Base-by-base conservation (phyloP, 2,113 vertebrate species). In the Dipodomys merriami region DNA sequence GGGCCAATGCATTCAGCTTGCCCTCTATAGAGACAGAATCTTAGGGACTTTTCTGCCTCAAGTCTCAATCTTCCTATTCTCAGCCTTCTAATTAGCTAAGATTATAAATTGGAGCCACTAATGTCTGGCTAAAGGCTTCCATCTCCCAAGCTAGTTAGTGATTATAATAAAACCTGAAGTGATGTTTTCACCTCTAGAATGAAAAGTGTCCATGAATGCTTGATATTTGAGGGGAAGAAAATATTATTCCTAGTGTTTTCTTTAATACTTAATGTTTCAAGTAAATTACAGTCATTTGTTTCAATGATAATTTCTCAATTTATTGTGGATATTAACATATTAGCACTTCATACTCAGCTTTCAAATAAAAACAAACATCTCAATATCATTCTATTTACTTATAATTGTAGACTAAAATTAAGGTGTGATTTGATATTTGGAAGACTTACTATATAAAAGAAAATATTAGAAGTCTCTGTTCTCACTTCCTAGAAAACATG, bases 251-350 rank as follows among this genome's bases (percentile, higher is more conserved):
- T 83, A 86, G 8, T n/a, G 57, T 46, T 88, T 88, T 62, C 7
- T 65, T 88, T 71, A 72, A 2, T 91, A 93, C 12, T 88, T 81
- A 83, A 49, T 80, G 82, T 88, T 83, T 91, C 44, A 68, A 33
- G 62, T 76, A 88, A 85, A 88, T 77, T 91, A 62, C 16, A 93
- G 77, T 57, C 12, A 46, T 90, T 81, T 88, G 6, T 69, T 91
- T 95, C 49, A 83, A 83, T 72, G 7, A 86, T 83, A 44, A 46
- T 27, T 22, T 89, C 91, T 18, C 72, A 20, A 35, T 73, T 83
- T 85, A 6, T 77, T 86, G 29, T 6, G 81, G 22, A 69, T 89
- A 12, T 82, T 89, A 87, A 64, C 7, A 33, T 79, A 44, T 64
- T 16, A 46, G 4, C 23, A 87, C 4, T 29, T 20, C 73, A 0